These are phyloP conservation scores for Moxostoma hubbsi DNA, from an alignment of 2,797 vertebrate species.

Conservation along the genomic window DNA sequence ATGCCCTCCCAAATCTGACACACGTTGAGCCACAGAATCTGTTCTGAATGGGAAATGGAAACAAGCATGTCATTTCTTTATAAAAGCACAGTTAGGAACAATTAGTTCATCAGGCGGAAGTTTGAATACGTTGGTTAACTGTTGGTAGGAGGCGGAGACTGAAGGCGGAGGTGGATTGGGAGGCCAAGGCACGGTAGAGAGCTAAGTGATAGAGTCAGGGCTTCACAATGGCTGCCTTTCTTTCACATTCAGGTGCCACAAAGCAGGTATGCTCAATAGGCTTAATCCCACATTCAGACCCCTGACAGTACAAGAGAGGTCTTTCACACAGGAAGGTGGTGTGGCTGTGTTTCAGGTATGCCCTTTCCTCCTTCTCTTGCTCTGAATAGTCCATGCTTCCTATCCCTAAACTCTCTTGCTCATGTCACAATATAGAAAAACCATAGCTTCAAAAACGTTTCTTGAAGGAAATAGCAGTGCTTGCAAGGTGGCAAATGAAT, in stretches of 20 bases:
- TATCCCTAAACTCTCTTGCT: not conserved
- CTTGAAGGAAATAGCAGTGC: not conserved
- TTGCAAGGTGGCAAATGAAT: not conserved
- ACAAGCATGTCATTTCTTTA: slow-evolving; percentile 68
- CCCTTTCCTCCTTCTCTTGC: slow-evolving; percentile 30
- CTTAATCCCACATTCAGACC: slow-evolving; percentile 78
- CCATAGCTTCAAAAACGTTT: not conserved
- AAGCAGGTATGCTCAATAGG: slow-evolving; percentile 74
- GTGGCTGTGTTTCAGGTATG: slow-evolving; percentile 75
- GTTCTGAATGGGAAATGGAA: slow-evolving; percentile 66
- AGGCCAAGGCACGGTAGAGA: slow-evolving; percentile 57
- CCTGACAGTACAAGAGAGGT: slow-evolving; percentile 71
- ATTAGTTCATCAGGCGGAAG: slow-evolving; percentile 70
- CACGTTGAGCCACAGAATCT: slow-evolving; percentile 65
- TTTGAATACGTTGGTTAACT: slow-evolving; percentile 74
- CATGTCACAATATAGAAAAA: slow-evolving; percentile 54
- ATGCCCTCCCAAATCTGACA: slow-evolving; percentile 70
- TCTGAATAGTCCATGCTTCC: slow-evolving; percentile 13
- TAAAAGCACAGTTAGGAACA: slow-evolving; percentile 75
- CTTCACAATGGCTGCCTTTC: slow-evolving; percentile 76
- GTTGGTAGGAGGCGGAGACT: slow-evolving; percentile 41
- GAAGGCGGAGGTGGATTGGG: slow-evolving; percentile 61
- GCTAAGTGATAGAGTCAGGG: slow-evolving; percentile 53
- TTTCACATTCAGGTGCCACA: slow-evolving; percentile 76
- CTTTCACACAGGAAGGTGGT: slow-evolving; percentile 75